A percentile compares a stretch with the other conserved stretches of the same genome.
phyloP scores from a whole-genome alignment of 2,888 invertebrate genomes.

The Cordilura impudica region DNA sequence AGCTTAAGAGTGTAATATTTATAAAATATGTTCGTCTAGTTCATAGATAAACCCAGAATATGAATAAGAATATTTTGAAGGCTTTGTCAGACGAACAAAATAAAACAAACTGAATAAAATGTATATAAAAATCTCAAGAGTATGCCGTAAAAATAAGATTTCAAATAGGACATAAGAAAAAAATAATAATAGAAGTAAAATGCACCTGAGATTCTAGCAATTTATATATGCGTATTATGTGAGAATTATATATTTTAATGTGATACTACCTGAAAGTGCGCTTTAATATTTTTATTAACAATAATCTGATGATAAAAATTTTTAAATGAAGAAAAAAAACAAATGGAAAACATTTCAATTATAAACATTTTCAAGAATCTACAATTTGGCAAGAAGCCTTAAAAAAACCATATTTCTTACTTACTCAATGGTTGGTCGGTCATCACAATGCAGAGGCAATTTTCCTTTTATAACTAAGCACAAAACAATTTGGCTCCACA shows the following conservation, averaged over 20 bases:
- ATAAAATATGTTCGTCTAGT: background rate
- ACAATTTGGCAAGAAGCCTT: slow-evolving; percentile 46
- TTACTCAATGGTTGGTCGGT: background rate
- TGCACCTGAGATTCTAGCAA: slow-evolving; percentile 7
- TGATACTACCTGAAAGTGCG: slow-evolving; percentile 35
- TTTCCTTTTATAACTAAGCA: slow-evolving; percentile 18
- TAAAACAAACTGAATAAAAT: background rate
- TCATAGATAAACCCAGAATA: background rate
- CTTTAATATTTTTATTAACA: slow-evolving; percentile 15
- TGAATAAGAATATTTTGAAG: slow-evolving; percentile 34
- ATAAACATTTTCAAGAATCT: background rate
- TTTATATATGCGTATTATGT: background rate
- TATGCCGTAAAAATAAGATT: slow-evolving; percentile 2
- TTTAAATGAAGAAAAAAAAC: background rate
- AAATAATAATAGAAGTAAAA: background rate
- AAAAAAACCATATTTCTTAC: slow-evolving; percentile 31
- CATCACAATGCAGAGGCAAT: slow-evolving; percentile 61
- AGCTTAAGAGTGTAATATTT: slow-evolving; percentile 31
- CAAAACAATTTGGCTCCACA: slow-evolving; percentile 58
- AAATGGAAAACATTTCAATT: background rate
- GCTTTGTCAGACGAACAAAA: too few relatives aligned
- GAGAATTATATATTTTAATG: background rate
- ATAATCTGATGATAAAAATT: background rate
- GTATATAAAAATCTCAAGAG: slow-evolving; percentile 32
- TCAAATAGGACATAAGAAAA: background rate